phyloP scores from a whole-genome alignment of 2,113 vertebrate genomes.

The Neofelis nebulosa region DNA sequence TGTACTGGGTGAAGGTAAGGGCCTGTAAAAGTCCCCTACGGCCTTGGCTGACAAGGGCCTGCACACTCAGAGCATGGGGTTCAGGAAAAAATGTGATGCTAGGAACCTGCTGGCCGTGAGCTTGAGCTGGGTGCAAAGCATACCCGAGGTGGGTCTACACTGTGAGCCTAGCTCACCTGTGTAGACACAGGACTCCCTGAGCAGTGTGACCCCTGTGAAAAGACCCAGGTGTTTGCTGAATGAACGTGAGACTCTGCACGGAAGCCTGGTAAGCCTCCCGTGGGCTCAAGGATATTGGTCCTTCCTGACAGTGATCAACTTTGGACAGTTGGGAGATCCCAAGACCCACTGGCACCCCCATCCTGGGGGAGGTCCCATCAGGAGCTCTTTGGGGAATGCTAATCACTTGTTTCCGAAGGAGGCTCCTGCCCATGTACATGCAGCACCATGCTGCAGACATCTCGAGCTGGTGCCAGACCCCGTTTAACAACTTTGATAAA shows the following conservation, averaged over 20 bases:
- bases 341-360: background rate
- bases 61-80: background rate
- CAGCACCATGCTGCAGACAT: background rate
- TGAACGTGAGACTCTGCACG: background rate
- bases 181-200: background rate
- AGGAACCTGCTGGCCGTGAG: too few relatives aligned
- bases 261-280: background rate
- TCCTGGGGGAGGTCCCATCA: background rate
- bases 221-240: background rate
- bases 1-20: background rate
- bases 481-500: background rate
- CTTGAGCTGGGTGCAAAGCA: too few relatives aligned
- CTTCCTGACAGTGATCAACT: background rate
- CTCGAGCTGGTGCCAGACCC: background rate
- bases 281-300: background rate
- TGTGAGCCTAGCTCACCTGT: background rate
- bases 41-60: background rate
- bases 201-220: too few relatives aligned
- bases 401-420: background rate
- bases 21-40: too few relatives aligned
- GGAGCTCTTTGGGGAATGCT: background rate
- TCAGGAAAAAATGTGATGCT: background rate
- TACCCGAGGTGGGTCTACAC: background rate
- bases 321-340: background rate
- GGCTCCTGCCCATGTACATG: background rate